Evolutionary conservation across 1,140 invertebrate genomes (phyloP), one percentile per base, ranked within the genome.

Genomic region (Monomorium pharaonis): DNA sequence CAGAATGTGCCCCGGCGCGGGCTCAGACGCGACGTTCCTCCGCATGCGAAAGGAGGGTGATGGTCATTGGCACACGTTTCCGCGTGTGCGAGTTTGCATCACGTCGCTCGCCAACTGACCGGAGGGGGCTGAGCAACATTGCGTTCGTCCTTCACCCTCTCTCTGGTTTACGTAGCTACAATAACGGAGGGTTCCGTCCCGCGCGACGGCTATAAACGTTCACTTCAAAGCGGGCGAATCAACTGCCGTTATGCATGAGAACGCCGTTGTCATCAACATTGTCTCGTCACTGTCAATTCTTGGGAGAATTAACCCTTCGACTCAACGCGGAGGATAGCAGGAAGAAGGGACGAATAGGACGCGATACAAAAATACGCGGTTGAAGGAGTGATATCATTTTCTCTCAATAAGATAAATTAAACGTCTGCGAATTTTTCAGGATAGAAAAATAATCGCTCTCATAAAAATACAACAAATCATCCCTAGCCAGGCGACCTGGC

Each of bases 141-240:
- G 86, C 60, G 44, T 80, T 42, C 60, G 47, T 74, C 62, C 30
- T 30, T 51, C 54, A 47, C 18, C 51, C 65, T 51, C 54, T 37
- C 18, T 42, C 65, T 44, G 69, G 47, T 89, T 88, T 81, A 77
- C 33, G 80, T 75, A 42, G 85, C 65, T 81, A 85, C 88, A 87
- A 76, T 76, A 54, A 12, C 54, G 78, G 49, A 86, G 83, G 86
- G 86, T 86, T 49, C 42, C 24, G 47, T 56, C n/a, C n/a, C n/a
- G n/a, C n/a, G n/a, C 60, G 58, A 62, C 80, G 69, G 86, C 75
- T 84, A 80, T 89, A 89, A 89, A 86, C 88, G 88, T 90, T 85
- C 88, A 80, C 86, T 90, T 90, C 89, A 90, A 90, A 90, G 89
- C 78, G 44, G n/a, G 86, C 84, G 49, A 90, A 88, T 84, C 77